Conservation (phyloP, 2,113 vertebrate genomes). For the Myrmecobius fasciatus region DNA sequence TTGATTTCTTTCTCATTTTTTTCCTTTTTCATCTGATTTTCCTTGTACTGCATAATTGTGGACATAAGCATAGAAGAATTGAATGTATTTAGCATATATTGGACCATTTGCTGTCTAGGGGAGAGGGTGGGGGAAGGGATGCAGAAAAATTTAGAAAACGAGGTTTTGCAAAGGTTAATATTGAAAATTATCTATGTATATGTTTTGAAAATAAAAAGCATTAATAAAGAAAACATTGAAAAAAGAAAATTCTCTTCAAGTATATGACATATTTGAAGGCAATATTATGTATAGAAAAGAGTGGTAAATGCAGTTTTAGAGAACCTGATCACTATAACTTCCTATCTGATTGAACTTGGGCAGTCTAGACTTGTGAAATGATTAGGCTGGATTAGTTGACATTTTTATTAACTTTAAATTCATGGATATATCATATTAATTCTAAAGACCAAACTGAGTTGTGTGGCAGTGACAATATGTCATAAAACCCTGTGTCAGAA, state of each 20-base stretch:
- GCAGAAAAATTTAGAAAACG: no score
- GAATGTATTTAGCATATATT: no score
- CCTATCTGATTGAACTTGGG: not conserved
- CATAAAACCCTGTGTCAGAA: not conserved
- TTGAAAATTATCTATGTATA: no score
- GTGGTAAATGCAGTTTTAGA: not conserved
- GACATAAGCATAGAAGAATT: no score
- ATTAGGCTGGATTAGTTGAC: not conserved
- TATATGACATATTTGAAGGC: not conserved
- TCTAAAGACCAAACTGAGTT: not conserved
- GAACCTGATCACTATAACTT: not conserved
- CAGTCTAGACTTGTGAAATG: not conserved
- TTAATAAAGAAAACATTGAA: no score
- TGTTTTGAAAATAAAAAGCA: no score
- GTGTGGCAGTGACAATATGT: not conserved
- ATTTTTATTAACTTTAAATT: not conserved
- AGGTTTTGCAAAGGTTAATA: no score
- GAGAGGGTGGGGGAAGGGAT: no score
- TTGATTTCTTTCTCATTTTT: no score
- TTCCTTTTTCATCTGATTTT: no score
- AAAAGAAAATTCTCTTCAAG: not conserved
- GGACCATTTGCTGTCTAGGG: no score
- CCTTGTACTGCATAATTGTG: no score
- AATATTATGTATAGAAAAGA: not conserved
- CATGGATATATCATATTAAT: not conserved